Evolutionary conservation across 2,113 vertebrate species (phyloP).

Genomic region (Maccullochella peelii): DNA sequence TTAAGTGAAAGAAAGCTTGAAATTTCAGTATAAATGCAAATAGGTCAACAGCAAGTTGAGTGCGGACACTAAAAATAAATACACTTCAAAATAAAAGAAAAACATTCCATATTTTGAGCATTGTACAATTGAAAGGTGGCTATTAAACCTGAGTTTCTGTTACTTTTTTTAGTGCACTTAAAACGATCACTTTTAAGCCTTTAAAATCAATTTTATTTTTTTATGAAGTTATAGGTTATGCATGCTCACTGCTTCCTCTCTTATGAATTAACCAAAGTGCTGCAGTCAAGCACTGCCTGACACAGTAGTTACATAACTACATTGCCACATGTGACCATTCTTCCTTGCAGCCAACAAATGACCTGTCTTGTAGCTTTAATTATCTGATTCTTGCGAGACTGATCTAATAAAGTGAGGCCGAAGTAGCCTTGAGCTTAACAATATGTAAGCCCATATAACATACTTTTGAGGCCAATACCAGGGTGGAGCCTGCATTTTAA

Average conservation of each 20-base stretch:
- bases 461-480: background rate
- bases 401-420: background rate
- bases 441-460: background rate
- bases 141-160: background rate
- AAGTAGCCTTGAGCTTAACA: background rate
- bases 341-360: conserved; percentile 32
- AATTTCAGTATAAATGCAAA: background rate
- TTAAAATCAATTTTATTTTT: background rate
- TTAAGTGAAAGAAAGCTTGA: background rate
- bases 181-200: background rate
- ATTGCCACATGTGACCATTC: background rate
- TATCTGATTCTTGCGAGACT: conserved; percentile 16
- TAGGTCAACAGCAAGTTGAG: background rate
- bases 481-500: background rate
- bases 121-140: background rate
- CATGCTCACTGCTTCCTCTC: background rate
- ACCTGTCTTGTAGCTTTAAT: conserved; percentile 24
- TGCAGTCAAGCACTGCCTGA: background rate
- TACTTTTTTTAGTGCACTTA: background rate
- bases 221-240: background rate
- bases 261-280: background rate
- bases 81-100: background rate
- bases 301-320: conserved; percentile 41
- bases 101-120: background rate
- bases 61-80: background rate